Percentiles rank a stretch among this genome's conserved stretches.
phyloP scores from a whole-genome alignment of 2,888 invertebrate species.

The Papilio demoleus region DNA sequence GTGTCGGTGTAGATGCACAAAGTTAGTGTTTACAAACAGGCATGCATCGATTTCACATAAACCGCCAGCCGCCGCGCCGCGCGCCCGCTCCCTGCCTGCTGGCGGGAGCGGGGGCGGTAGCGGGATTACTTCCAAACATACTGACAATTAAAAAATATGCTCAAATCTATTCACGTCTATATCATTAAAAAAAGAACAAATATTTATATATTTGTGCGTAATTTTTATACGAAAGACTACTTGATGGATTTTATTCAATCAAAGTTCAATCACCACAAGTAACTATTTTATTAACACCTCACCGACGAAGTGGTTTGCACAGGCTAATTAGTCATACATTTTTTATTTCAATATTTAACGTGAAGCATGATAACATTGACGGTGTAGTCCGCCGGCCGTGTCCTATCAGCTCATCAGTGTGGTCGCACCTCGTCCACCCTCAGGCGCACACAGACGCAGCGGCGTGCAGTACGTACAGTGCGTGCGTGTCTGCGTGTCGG shows the following conservation, averaged over 20 bases:
- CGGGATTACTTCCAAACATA: conserved; percentile 36
- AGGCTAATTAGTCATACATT: too few relatives aligned
- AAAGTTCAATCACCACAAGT: too few relatives aligned
- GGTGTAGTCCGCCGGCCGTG: neutral
- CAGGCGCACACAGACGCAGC: conserved; percentile 38
- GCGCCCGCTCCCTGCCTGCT: conserved; percentile 27
- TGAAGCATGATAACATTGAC: too few relatives aligned
- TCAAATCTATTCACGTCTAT: too few relatives aligned
- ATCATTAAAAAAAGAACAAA: too few relatives aligned
- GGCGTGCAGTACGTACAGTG: conserved; percentile 48
- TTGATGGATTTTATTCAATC: too few relatives aligned
- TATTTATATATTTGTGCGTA: too few relatives aligned
- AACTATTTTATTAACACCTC: too few relatives aligned
- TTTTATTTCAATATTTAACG: too few relatives aligned
- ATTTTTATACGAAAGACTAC: too few relatives aligned
- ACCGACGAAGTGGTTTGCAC: too few relatives aligned
- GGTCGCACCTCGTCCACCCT: conserved; percentile 14
- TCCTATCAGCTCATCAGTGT: conserved; percentile 17
- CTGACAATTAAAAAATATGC: too few relatives aligned
- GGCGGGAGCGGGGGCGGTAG: conserved; percentile 43
- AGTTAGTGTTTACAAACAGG: conserved; percentile 80
- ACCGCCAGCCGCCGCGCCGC: conserved; percentile 51
- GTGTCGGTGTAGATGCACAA: conserved; percentile 45
- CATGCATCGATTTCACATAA: conserved; percentile 83
- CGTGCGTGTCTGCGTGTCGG: conserved; percentile 59